phyloP scores from a whole-genome alignment of 2,888 invertebrate genomes.

The Eristalis intricaria region DNA sequence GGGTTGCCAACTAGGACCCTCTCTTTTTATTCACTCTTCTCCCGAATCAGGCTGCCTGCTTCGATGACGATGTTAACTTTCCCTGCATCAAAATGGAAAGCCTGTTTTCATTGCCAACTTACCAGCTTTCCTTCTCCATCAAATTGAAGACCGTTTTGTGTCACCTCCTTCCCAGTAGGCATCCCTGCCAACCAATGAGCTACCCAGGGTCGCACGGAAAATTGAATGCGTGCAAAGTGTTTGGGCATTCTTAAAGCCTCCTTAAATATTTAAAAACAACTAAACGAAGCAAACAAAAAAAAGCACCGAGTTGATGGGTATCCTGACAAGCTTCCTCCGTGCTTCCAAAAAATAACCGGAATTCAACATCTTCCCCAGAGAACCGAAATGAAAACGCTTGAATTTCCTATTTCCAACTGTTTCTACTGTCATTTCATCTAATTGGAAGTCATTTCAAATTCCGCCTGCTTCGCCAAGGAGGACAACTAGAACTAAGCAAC shows the following conservation, averaged over 20 bases:
- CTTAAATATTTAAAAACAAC: slow-evolving; percentile 1
- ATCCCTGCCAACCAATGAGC: not conserved
- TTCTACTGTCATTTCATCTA: slow-evolving; percentile 43
- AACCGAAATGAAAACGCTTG: slow-evolving; percentile 21
- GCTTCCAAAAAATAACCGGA: slow-evolving; percentile 10
- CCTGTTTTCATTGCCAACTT: too few species aligned
- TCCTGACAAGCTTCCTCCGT: not conserved
- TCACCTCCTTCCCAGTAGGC: not conserved
- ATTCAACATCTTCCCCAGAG: slow-evolving; percentile 8
- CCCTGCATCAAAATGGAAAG: not conserved
- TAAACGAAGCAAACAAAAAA: not conserved
- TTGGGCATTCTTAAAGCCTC: not conserved
- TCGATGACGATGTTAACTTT: not conserved
- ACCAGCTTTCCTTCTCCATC: too few species aligned
- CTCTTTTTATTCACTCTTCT: not conserved
- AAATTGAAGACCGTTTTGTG: too few species aligned
- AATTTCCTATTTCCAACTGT: slow-evolving; percentile 43
- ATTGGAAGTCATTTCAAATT: slow-evolving; percentile 52
- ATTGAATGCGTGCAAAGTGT: not conserved
- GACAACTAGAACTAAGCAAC: not conserved
- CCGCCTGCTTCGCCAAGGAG: not conserved
- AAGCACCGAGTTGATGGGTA: not conserved
- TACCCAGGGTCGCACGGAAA: not conserved
- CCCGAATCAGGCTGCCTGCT: not conserved
- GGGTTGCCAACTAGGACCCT: not conserved